phyloP scores from a whole-genome alignment of 2,888 invertebrate genomes.

The Itoplectis maculator region DNA sequence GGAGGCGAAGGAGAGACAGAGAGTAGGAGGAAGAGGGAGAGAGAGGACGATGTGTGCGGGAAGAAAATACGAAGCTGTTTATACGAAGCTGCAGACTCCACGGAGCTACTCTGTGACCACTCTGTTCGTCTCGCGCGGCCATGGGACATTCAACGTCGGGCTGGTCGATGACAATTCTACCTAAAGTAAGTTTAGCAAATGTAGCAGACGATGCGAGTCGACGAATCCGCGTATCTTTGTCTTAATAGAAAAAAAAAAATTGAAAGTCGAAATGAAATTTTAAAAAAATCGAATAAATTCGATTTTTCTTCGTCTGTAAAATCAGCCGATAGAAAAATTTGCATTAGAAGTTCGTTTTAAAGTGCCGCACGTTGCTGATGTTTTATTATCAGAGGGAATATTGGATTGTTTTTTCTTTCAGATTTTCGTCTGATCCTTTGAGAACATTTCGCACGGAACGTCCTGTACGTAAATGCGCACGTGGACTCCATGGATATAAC shows the following conservation, averaged over 20 bases:
- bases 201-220: not conserved
- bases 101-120: conserved; percentile 29
- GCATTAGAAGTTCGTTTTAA: too few relatives aligned
- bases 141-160: not conserved
- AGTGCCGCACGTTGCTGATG: too few relatives aligned
- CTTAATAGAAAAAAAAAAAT: too few relatives aligned
- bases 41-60: conserved; percentile 8
- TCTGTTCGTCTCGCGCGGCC: not conserved
- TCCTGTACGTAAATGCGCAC: not conserved
- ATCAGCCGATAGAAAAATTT: too few relatives aligned
- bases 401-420: too few relatives aligned
- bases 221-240: too few relatives aligned
- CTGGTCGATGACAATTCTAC: not conserved
- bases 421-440: not conserved
- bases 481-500: conserved; percentile 17
- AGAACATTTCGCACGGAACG: not conserved
- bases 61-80: conserved; percentile 46
- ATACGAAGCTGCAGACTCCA: conserved; percentile 15
- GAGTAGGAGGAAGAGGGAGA: conserved; percentile 13
- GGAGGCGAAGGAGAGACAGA: conserved; percentile 10
- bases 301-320: too few relatives aligned
- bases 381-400: too few relatives aligned
- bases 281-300: too few relatives aligned
- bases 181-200: too few relatives aligned
- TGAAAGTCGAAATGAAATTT: too few relatives aligned